These are phyloP conservation scores for Helicoverpa armigera DNA, from an alignment of 1,140 invertebrate species.

Conservation along the genomic window DNA sequence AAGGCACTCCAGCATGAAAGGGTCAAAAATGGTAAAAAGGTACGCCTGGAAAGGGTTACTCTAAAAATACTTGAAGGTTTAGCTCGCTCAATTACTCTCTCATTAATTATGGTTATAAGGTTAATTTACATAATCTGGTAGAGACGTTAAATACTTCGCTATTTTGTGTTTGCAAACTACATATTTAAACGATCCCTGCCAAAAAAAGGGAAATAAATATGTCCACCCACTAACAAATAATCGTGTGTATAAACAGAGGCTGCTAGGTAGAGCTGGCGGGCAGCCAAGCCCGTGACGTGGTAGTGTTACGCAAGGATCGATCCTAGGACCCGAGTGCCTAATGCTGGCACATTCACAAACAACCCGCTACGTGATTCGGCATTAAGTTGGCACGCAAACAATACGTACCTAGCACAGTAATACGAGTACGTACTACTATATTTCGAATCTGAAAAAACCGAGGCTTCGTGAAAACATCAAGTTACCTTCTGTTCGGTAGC, in stretches of 20 bases:
- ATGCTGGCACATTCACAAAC: conserved; percentile 50
- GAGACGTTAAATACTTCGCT: too few species aligned
- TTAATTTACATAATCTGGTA: conserved; percentile 7
- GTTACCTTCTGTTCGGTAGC: conserved; percentile 3
- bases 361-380: conserved; percentile 40
- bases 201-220: conserved; percentile 4
- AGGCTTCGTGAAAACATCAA: conserved; percentile 37
- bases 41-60: conserved; percentile 19
- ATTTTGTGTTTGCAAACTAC: not conserved
- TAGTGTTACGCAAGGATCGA: conserved; percentile 56
- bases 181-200: not conserved
- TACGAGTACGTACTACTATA: conserved; percentile 9
- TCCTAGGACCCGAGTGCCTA: conserved; percentile 45
- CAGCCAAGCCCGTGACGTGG: conserved; percentile 51
- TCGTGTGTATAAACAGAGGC: conserved; percentile 46
- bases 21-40: conserved; percentile 35
- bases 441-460: conserved; percentile 21
- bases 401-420: conserved; percentile 11
- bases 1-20: conserved; percentile 23
- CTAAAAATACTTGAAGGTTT: conserved; percentile 1
- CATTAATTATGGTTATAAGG: conserved; percentile 9
- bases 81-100: not conserved
- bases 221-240: conserved; percentile 23
- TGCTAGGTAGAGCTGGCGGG: conserved; percentile 47
- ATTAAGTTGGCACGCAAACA: conserved; percentile 46